phyloP scores from a whole-genome alignment of 2,113 vertebrate genomes.

The Nothocercus nigrocapillus region DNA sequence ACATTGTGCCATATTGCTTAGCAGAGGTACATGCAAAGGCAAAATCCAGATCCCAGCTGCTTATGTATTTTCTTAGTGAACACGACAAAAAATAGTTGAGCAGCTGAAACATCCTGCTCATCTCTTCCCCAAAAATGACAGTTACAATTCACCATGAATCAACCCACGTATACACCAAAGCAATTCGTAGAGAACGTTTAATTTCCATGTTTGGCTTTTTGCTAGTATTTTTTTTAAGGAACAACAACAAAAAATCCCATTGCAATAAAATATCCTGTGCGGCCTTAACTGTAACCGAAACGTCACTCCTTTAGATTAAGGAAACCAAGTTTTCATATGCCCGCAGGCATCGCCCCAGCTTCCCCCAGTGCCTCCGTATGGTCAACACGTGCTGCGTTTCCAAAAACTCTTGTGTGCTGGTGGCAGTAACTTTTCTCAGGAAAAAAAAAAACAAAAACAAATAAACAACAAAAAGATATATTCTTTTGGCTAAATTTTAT shows the following conservation, averaged over 20 bases:
- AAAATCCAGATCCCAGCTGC: not conserved
- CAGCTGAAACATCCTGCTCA: not conserved
- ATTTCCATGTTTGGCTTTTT: not conserved
- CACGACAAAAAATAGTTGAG: not conserved
- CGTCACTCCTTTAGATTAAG: not conserved
- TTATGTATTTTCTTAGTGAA: not conserved
- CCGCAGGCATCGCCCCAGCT: not conserved
- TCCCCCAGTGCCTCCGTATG: not conserved
- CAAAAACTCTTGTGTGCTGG: not conserved
- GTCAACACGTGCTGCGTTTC: not conserved
- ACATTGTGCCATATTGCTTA: accelerated
- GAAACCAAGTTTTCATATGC: not conserved
- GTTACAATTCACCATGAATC: accelerated
- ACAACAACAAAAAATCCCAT: not conserved
- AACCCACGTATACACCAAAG: not conserved
- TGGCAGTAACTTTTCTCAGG: not conserved
- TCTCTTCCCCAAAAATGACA: not conserved
- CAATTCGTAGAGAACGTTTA: not conserved
- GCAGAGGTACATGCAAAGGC: not conserved
- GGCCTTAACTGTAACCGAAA: not conserved
- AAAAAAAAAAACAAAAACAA: not conserved
- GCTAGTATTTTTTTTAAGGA: not conserved
- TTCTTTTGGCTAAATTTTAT: no score
- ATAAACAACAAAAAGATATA: no score
- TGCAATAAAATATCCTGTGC: not conserved